Percentiles rank a stretch among this genome's conserved stretches.
Conservation (phyloP, 2,797 vertebrate species). For the Sebastes trivittatus region DNA sequence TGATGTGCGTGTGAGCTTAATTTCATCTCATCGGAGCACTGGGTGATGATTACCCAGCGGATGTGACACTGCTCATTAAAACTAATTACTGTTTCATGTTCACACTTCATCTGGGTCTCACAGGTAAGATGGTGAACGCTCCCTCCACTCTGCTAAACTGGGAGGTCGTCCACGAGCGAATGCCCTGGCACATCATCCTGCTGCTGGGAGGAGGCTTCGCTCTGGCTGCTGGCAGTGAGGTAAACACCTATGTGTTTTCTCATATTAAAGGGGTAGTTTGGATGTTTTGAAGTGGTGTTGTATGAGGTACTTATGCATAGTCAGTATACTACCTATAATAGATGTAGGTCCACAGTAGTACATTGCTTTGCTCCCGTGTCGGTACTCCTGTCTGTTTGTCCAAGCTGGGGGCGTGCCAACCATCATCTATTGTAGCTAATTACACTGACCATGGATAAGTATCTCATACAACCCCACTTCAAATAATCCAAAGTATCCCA, state of each 20-base stretch:
- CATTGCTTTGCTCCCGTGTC: background rate
- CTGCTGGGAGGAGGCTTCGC: slow-evolving; percentile 95
- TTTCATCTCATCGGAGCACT: background rate
- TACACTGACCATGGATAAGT: background rate
- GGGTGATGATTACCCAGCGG: background rate
- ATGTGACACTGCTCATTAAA: background rate
- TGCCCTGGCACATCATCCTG: slow-evolving; percentile 94
- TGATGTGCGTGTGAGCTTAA: background rate
- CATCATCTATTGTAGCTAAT: background rate
- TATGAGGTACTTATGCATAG: background rate
- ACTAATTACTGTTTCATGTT: slow-evolving; percentile 10
- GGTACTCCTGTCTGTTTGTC: background rate
- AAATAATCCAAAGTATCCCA: background rate
- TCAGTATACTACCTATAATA: background rate
- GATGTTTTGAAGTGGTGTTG: background rate
- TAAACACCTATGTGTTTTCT: slow-evolving; percentile 54
- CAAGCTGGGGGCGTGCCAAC: background rate
- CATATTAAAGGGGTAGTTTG: background rate
- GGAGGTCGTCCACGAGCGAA: slow-evolving; percentile 86
- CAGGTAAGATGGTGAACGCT: slow-evolving; percentile 57
- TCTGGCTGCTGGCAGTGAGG: slow-evolving; percentile 92
- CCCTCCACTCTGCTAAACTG: slow-evolving; percentile 80
- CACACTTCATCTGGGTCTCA: slow-evolving; percentile 5
- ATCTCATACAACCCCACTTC: background rate
- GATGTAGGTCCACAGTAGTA: background rate